Conservation (phyloP, 2,888 invertebrate genomes). For the Phasia obesa region DNA sequence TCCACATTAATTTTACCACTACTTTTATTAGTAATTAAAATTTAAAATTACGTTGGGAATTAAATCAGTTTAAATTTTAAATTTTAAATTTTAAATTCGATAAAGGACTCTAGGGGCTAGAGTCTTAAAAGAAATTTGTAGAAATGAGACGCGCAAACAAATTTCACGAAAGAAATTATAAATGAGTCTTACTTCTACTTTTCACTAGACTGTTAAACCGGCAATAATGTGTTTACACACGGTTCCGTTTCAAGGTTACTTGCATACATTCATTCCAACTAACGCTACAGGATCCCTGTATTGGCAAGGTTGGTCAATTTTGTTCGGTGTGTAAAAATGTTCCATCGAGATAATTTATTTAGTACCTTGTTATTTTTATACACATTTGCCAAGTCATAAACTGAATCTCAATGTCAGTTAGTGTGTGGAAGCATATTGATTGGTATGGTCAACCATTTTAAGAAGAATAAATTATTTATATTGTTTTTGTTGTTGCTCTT, state of each 20-base stretch:
- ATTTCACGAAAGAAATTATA: too few species aligned
- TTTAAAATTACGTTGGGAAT: slow-evolving; percentile 11
- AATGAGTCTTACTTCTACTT: too few species aligned
- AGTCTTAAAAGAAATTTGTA: neutral
- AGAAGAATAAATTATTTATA: slow-evolving; percentile 8
- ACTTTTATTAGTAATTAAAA: slow-evolving; percentile 5
- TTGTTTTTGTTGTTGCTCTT: slow-evolving; percentile 3
- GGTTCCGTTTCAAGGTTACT: slow-evolving; percentile 39
- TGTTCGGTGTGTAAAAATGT: neutral
- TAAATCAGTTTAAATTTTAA: slow-evolving; percentile 45
- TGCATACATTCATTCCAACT: neutral
- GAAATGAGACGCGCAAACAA: too few species aligned
- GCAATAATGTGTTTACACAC: slow-evolving; percentile 53
- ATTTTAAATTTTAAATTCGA: slow-evolving; percentile 41
- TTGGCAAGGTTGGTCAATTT: neutral
- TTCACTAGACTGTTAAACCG: slow-evolving; percentile 35
- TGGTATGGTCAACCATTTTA: neutral
- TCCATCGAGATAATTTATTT: slow-evolving; percentile 17
- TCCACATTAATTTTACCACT: too few species aligned
- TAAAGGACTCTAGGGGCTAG: neutral
- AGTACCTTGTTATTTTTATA: slow-evolving; percentile 24
- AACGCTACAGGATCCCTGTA: slow-evolving; percentile 3
- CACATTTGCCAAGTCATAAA: slow-evolving; percentile 29
- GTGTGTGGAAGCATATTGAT: neutral
- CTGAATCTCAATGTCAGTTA: slow-evolving; percentile 6